Base-by-base conservation (phyloP, 2,797 vertebrate species). In the Tenualosa thibaudeaui region DNA sequence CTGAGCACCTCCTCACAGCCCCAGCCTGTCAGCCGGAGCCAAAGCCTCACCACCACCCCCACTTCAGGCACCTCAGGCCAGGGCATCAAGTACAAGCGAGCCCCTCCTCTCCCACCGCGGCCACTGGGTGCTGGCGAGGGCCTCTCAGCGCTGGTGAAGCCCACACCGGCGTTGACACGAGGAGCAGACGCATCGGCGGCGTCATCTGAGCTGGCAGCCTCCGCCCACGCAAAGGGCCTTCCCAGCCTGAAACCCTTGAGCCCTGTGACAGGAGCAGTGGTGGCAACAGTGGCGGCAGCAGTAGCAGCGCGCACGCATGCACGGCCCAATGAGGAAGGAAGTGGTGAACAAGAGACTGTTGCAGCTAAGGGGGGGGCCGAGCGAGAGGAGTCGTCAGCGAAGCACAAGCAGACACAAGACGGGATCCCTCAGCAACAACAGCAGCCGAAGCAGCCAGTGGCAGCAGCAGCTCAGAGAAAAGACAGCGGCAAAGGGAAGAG, bases 41-140 rank as follows among this genome's bases (percentile, higher is more conserved):
- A 91, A 68, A 88, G 91, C 2, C 75, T 13, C 0, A 88, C 17
- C 75, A 85, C 83, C 68, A 37, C 40, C 71, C 58, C 89, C 87
- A 2, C 5, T 85, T 81, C 88, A 85, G 78, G 78, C 49, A 68
- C 51, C 81, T 6, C 65, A 15, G 12, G 10, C 13, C 8, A 3
- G 65, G 65, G 65, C 26, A 88, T 88, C 5, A 89, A 89, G 88
- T 95, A 93, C 89, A 94, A 94, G 86, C 92, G 90, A 15, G 94
- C 92, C 0, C 96, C 95, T 60, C 95, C 96, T 31, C 85, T 26
- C 81, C 90, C 88, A 54, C 89, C 96, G 43, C 88, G 95, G n/a
- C 95, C 95, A n/a, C 92, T 94, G 5, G 92, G 89, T 43, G 65
- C 82, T 90, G 71, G 89, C 49, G 65, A 92, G 89, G 51, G 53